A percentile compares a stretch with the other conserved stretches of the same genome.
phyloP scores from a whole-genome alignment of 2,113 vertebrate species.

The Archilochus colubris region DNA sequence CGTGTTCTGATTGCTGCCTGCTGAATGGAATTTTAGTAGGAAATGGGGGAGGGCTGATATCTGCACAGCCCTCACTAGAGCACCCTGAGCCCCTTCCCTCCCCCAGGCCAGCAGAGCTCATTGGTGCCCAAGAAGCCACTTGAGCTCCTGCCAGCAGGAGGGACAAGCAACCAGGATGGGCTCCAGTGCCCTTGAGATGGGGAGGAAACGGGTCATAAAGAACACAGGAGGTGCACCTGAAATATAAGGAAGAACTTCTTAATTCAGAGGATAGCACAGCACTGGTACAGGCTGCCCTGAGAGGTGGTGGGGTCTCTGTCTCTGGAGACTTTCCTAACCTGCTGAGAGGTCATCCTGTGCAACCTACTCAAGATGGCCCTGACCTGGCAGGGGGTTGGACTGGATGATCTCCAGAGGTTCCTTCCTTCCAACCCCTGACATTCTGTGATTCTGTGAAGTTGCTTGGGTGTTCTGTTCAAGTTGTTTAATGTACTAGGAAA shows the following conservation, averaged over 20 bases:
- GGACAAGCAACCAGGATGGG: neutral
- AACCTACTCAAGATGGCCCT: too few relatives aligned
- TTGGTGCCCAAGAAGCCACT: neutral
- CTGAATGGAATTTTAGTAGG: neutral
- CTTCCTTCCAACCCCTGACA: too few relatives aligned
- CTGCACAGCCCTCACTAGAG: neutral
- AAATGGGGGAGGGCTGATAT: neutral
- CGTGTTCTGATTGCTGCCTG: neutral
- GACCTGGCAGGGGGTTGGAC: too few relatives aligned
- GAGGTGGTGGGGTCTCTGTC: too few relatives aligned
- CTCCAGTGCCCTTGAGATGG: neutral
- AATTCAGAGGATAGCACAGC: too few relatives aligned
- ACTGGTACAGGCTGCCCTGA: too few relatives aligned
- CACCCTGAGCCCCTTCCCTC: neutral
- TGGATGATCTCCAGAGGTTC: too few relatives aligned
- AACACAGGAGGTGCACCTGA: too few relatives aligned
- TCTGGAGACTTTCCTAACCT: too few relatives aligned
- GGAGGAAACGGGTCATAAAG: neutral
- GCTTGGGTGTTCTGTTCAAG: neutral
- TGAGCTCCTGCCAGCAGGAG: fast-evolving
- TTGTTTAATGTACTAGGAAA: neutral
- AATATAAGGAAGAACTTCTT: too few relatives aligned
- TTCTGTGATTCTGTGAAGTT: neutral
- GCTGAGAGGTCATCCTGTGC: too few relatives aligned
- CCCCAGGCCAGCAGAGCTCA: neutral